A percentile compares a stretch with the other conserved stretches of the same genome.
These are phyloP conservation scores for Spodoptera litura DNA, from an alignment of 1,140 invertebrate genomes.

Conservation along the genomic window DNA sequence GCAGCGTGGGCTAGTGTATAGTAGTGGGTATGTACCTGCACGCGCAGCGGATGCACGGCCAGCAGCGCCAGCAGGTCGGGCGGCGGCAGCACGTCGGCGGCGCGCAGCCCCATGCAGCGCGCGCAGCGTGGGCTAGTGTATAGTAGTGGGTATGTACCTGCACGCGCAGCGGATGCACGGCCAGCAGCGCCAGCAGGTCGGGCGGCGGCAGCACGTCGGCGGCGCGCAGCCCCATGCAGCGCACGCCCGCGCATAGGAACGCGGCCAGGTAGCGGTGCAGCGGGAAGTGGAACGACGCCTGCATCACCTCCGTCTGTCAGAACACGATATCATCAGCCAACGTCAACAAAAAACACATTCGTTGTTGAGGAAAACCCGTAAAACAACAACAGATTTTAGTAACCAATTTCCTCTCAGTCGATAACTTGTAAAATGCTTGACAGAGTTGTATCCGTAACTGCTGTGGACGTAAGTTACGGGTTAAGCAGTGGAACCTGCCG, in stretches of 20 bases:
- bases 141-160: constrained; percentile 87
- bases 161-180: constrained; percentile 96
- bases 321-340: no score
- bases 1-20: no score
- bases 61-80: constrained; percentile 92
- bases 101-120: no score
- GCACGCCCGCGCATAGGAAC: constrained; percentile 96
- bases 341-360: no score
- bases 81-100: constrained; percentile 93
- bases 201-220: constrained; percentile 92
- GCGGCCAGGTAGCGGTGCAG: constrained; percentile 97
- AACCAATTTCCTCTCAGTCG: no score
- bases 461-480: no score
- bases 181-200: constrained; percentile 92
- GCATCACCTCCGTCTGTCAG: constrained; percentile 88
- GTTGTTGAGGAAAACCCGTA: no score
- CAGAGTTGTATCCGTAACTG: no score
- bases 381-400: no score
- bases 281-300: constrained; percentile 98
- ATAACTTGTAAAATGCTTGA: no score
- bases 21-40: constrained; percentile 89
- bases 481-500: no score
- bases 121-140: no score
- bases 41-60: constrained; percentile 95
- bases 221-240: constrained; percentile 92